A percentile compares a stretch with the other conserved stretches of the same genome.
Conservation (phyloP, 2,797 vertebrate species). For the Pseudochaenichthys georgianus region DNA sequence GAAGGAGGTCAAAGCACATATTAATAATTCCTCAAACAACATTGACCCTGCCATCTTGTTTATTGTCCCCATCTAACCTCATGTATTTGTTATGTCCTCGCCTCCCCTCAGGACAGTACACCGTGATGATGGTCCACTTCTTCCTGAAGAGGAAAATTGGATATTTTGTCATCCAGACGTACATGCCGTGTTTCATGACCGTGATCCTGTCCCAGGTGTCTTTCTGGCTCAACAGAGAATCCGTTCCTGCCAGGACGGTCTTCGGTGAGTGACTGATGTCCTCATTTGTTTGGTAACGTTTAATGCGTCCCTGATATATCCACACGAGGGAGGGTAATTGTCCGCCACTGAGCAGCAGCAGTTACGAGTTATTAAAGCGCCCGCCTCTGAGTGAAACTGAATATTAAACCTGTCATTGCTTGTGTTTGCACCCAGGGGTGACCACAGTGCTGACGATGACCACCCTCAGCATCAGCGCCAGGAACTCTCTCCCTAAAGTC, state of each 20-base stretch:
- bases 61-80: conserved; percentile 32
- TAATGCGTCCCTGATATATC: conserved; percentile 40
- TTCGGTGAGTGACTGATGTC: conserved; percentile 88
- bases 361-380: conserved; percentile 49
- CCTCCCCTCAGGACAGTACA: conserved; percentile 89
- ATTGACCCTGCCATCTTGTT: conserved; percentile 8
- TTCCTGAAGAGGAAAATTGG: conserved; percentile 96
- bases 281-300: conserved; percentile 1
- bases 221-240: conserved; percentile 96
- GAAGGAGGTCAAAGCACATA: conserved; percentile 23
- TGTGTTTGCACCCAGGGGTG: conserved; percentile 86
- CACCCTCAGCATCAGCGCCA: conserved; percentile 97
- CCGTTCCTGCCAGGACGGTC: conserved; percentile 94
- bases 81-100: conserved; percentile 14
- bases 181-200: conserved; percentile 97
- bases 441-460: conserved; percentile 99
- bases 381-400: conserved; percentile 19
- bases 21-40: conserved; percentile 11
- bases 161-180: conserved; percentile 97
- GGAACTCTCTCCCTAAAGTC: conserved; percentile 97
- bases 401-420: conserved; percentile 23
- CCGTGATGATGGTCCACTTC: conserved; percentile 96
- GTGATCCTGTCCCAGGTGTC: conserved; percentile 96
- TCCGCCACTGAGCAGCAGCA: conserved; percentile 13
- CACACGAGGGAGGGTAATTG: conserved; percentile 33